Percentiles rank a stretch among this genome's conserved stretches.
These are phyloP conservation scores for Ormyrus pomaceus DNA, from an alignment of 2,888 invertebrate species.

Conservation along the genomic window DNA sequence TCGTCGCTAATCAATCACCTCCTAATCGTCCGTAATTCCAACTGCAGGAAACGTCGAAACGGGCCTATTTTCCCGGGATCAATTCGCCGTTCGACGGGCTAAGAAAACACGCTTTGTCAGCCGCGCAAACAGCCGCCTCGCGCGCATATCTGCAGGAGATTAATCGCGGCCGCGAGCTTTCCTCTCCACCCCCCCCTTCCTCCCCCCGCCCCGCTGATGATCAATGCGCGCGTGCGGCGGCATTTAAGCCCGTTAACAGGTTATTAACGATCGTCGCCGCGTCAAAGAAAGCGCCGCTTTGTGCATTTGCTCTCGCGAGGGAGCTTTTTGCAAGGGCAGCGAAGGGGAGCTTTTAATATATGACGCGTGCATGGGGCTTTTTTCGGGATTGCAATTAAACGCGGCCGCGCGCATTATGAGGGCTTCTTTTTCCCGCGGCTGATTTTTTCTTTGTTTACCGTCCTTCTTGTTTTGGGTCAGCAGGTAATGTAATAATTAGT, in stretches of 20 bases:
- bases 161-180: too few relatives aligned
- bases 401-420: conserved; percentile 1
- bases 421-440: background rate
- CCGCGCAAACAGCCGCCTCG: background rate
- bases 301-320: background rate
- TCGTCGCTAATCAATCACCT: too few relatives aligned
- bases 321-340: too few relatives aligned
- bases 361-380: background rate
- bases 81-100: background rate
- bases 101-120: conserved; percentile 7
- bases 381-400: conserved; percentile 8
- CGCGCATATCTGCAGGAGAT: too few relatives aligned
- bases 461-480: too few relatives aligned
- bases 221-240: conserved; percentile 34
- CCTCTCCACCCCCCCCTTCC: too few relatives aligned
- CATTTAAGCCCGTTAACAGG: conserved; percentile 52
- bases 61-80: too few relatives aligned
- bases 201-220: conserved; percentile 7
- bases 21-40: too few relatives aligned
- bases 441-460: background rate
- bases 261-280: conserved; percentile 60
- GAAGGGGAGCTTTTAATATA: too few relatives aligned
- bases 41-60: too few relatives aligned
- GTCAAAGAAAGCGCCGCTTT: background rate
- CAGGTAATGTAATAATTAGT: too few relatives aligned